A percentile compares a stretch with the other conserved stretches of the same genome.
phyloP scores from a whole-genome alignment of 2,797 vertebrate genomes.

The Lacerta bilineata region DNA sequence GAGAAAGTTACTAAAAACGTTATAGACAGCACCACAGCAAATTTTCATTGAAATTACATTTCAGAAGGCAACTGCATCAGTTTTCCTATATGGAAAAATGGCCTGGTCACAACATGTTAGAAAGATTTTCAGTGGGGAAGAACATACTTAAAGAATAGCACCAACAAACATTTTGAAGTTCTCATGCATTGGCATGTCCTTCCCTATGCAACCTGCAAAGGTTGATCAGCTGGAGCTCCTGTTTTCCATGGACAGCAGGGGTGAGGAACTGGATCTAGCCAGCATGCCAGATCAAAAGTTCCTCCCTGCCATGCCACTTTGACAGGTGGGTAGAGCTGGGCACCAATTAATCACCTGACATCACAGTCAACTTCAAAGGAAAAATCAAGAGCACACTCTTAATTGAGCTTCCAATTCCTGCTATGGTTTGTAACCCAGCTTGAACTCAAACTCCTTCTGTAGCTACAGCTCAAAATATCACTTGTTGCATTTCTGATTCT shows the following conservation, averaged over 20 bases:
- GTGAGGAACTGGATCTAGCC: neutral
- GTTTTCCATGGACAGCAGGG: neutral
- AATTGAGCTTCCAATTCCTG: too few relatives aligned
- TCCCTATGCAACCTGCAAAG: neutral
- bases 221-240: neutral
- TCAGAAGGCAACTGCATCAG: neutral
- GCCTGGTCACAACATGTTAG: neutral
- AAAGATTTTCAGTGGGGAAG: accelerated
- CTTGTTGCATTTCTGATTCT: too few relatives aligned
- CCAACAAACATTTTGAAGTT: neutral
- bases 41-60: neutral
- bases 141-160: accelerated
- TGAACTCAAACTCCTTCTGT: too few relatives aligned
- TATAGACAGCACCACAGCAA: neutral
- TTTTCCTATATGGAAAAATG: neutral
- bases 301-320: too few relatives aligned
- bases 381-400: too few relatives aligned
- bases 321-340: too few relatives aligned
- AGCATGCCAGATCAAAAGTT: too few relatives aligned
- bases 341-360: too few relatives aligned
- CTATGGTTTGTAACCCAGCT: too few relatives aligned
- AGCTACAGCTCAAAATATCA: too few relatives aligned
- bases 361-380: too few relatives aligned
- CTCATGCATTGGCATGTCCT: neutral
- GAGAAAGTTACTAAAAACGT: neutral